These are phyloP conservation scores for Rhineura floridana DNA, from an alignment of 2,113 vertebrate genomes.

Conservation along the genomic window DNA sequence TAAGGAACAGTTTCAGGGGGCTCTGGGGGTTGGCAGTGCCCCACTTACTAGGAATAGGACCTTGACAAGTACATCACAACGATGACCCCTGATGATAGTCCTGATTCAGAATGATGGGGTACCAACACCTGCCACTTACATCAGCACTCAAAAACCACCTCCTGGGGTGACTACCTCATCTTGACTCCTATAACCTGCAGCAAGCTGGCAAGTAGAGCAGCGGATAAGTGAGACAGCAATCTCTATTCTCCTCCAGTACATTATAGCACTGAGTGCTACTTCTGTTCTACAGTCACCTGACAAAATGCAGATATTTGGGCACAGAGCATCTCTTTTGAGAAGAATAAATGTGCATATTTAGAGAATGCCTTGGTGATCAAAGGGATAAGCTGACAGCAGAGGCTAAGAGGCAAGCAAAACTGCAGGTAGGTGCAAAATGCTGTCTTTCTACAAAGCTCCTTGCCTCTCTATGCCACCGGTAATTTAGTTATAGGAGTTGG, in stretches of 20 bases:
- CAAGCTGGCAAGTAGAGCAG: background rate
- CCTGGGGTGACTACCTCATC: background rate
- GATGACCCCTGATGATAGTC: no score
- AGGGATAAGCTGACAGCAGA: slow-evolving; percentile 1
- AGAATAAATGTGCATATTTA: background rate
- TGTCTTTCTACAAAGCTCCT: background rate
- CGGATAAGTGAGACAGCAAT: accelerated
- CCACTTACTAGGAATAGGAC: no score
- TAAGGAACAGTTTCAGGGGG: no score
- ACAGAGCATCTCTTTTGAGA: background rate
- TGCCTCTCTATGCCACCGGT: background rate
- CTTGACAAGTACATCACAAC: no score
- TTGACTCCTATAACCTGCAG: no score
- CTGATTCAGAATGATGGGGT: background rate
- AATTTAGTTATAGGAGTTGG: background rate
- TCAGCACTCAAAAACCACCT: background rate
- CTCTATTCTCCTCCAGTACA: background rate
- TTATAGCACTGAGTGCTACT: accelerated
- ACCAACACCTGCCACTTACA: background rate
- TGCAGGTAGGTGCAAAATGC: background rate
- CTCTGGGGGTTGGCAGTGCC: no score
- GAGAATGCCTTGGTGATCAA: slow-evolving; percentile 11
- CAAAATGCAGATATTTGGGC: accelerated
- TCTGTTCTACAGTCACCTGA: background rate
- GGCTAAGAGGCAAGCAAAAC: background rate